phyloP scores from a whole-genome alignment of 2,797 vertebrate genomes.

The Hydrolagus colliei region DNA sequence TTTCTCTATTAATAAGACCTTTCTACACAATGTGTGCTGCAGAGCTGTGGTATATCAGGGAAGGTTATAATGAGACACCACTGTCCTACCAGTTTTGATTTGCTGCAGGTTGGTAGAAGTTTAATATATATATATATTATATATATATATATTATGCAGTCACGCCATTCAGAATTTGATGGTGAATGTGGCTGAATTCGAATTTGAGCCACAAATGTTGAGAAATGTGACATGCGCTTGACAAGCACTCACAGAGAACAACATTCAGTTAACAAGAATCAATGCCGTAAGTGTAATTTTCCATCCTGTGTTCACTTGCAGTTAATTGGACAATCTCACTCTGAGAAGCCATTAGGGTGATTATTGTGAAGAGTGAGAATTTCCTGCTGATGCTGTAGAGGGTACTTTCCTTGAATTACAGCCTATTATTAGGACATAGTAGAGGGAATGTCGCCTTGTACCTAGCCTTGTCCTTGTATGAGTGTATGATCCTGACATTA shows the following conservation, averaged over 20 bases:
- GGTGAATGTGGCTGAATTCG: constrained; percentile 5
- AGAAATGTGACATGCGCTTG: background rate
- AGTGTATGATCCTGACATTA: background rate
- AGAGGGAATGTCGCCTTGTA: background rate
- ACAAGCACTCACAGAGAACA: constrained; percentile 10
- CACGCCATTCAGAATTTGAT: constrained; percentile 2
- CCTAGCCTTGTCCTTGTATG: background rate
- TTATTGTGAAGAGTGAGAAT: background rate
- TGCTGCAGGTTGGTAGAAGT: constrained; percentile 6
- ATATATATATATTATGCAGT: constrained; percentile 13
- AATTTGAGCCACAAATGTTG: background rate
- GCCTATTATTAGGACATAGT: too few relatives aligned
- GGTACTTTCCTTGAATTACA: background rate
- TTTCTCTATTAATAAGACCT: background rate
- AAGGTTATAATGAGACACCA: constrained; percentile 22
- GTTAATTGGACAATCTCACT: constrained; percentile 12
- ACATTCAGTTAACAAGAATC: background rate
- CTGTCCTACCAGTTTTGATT: constrained; percentile 7
- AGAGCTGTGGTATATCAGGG: background rate
- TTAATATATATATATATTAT: constrained; percentile 2
- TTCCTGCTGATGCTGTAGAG: background rate
- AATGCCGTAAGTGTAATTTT: background rate
- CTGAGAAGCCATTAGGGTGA: background rate
- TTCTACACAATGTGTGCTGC: background rate
- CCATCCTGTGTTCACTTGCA: background rate